Conservation (phyloP, 92 coral and sea anemone genomes). For the Phenganax stokvisi region DNA sequence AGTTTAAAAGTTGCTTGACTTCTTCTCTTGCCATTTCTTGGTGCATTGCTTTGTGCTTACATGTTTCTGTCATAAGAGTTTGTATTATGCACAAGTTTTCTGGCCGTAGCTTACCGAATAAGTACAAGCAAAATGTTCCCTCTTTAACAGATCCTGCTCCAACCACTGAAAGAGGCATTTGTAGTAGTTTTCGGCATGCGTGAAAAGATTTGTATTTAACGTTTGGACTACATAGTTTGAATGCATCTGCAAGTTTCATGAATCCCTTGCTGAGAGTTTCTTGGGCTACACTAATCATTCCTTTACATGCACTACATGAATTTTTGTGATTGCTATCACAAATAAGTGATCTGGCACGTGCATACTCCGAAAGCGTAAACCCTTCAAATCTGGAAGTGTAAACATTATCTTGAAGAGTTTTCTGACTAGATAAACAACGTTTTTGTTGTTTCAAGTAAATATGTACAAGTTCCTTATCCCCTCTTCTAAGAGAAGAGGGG, state of each 20-base stretch:
- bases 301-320: neutral
- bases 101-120: slow-evolving; percentile 42
- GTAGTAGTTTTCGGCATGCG: slow-evolving; percentile 35
- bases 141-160: slow-evolving; percentile 31
- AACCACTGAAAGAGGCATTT: slow-evolving; percentile 48
- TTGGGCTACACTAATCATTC: slow-evolving; percentile 11
- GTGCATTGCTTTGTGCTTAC: slow-evolving; percentile 3
- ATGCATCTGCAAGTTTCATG: slow-evolving; percentile 31
- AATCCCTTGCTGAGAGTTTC: slow-evolving; percentile 22
- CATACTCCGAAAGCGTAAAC: no score
- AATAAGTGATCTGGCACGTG: no score
- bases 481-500: neutral
- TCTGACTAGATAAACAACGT: no score
- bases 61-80: slow-evolving; percentile 25
- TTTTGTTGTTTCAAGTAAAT: no score
- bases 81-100: slow-evolving; percentile 39
- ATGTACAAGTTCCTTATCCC: no score
- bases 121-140: slow-evolving; percentile 26
- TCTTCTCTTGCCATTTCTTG: slow-evolving; percentile 31
- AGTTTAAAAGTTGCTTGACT: slow-evolving; percentile 26
- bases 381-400: no score
- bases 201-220: slow-evolving; percentile 4
- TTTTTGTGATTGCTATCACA: no score
- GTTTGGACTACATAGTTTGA: slow-evolving; percentile 23
- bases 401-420: no score